Conservation (phyloP, 2,797 vertebrate genomes). For the Tarsius wallacei region DNA sequence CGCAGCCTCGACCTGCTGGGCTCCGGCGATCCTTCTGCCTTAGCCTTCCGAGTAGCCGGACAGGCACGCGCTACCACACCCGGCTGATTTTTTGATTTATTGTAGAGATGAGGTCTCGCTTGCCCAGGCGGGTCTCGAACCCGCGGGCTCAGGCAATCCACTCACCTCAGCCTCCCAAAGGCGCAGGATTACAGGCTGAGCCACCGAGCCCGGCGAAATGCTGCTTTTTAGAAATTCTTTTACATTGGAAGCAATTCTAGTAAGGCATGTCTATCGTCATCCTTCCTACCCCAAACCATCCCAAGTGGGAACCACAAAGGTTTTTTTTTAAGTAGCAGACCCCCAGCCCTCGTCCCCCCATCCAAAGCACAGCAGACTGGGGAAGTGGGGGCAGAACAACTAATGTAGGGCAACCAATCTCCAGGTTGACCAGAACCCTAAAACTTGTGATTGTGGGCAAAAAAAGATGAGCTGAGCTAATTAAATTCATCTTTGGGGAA, state of each 20-base stretch:
- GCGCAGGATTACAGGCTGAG: no score
- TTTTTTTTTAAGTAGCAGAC: background rate
- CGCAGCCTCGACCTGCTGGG: no score
- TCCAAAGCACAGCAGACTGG: background rate
- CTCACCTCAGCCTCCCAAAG: no score
- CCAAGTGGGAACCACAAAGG: background rate
- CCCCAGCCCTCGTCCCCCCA: no score
- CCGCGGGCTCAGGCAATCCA: no score
- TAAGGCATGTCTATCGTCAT: background rate
- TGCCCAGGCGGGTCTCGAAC: no score
- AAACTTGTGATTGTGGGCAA: background rate
- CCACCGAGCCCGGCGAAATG: background rate
- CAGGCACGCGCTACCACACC: no score
- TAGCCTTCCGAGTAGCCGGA: no score
- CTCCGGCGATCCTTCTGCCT: no score
- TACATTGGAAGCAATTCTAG: conserved; percentile 51
- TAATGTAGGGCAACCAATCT: background rate
- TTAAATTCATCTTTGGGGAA: conserved; percentile 44
- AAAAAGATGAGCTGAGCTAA: background rate
- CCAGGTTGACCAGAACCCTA: background rate
- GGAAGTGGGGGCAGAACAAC: background rate
- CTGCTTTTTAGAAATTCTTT: conserved; percentile 2
- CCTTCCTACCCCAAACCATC: background rate
- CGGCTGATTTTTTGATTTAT: no score
- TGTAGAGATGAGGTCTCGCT: no score